A percentile compares a stretch with the other conserved stretches of the same genome.
Evolutionary conservation across 2,888 invertebrate genomes (phyloP).

Genomic region (Sarcophaga subvicina): DNA sequence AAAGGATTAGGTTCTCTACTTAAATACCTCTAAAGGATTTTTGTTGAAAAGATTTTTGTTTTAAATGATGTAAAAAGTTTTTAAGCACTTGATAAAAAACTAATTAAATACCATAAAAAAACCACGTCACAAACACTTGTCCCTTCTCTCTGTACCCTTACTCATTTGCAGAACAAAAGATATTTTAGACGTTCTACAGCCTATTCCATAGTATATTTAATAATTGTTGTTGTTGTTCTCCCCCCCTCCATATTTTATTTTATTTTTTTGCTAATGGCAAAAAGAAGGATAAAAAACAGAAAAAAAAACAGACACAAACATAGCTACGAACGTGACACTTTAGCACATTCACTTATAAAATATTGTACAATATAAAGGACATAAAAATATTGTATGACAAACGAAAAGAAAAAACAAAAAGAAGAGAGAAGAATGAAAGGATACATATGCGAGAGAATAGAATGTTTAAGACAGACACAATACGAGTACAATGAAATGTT

Average conservation of each 20-base stretch:
- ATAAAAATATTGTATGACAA: slow-evolving; percentile 6
- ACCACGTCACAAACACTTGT: background rate
- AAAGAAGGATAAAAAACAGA: background rate
- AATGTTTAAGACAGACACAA: slow-evolving; percentile 22
- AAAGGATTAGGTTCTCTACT: background rate
- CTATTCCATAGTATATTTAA: no score
- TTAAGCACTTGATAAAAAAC: background rate
- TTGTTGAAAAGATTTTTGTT: no score
- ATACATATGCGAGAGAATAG: background rate
- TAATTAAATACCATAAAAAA: slow-evolving; percentile 4
- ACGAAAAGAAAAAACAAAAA: slow-evolving; percentile 21
- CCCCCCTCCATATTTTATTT: background rate
- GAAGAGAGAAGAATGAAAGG: slow-evolving; percentile 18
- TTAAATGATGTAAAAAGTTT: background rate
- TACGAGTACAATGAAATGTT: slow-evolving; percentile 55
- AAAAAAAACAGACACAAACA: slow-evolving; percentile 18
- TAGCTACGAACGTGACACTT: slow-evolving; percentile 17
- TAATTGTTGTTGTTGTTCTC: no score
- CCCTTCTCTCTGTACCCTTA: background rate
- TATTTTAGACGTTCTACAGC: background rate
- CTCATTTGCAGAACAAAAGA: background rate
- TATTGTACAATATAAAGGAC: slow-evolving; percentile 28
- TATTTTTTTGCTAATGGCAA: slow-evolving; percentile 41
- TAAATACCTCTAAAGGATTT: background rate
- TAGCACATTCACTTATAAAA: slow-evolving; percentile 30